Evolutionary conservation across 2,113 vertebrate genomes (phyloP).

Genomic region (Vidua chalybeata): DNA sequence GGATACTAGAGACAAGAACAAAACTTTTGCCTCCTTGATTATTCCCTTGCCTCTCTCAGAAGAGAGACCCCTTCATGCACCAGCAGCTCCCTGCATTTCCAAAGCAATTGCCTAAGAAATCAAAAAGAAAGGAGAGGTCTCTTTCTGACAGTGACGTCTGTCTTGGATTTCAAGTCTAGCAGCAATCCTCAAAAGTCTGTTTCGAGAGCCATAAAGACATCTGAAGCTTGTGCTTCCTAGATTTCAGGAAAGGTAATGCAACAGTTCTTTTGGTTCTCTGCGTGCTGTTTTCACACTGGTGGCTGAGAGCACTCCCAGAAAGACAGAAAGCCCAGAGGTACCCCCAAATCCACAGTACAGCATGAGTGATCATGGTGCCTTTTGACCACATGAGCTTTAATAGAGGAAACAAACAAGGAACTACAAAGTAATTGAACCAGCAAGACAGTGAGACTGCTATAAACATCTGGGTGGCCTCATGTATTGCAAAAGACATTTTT

Average conservation of each 20-base stretch:
- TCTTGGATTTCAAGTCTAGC: neutral
- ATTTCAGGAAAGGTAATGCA: neutral
- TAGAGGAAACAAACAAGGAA: neutral
- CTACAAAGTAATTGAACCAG: neutral
- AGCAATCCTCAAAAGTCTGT: neutral
- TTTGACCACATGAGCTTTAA: neutral
- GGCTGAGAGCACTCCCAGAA: neutral
- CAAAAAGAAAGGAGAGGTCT: neutral
- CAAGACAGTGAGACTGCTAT: neutral
- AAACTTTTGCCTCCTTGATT: neutral
- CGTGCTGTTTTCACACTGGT: neutral
- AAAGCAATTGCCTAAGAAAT: neutral
- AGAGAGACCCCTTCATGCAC: neutral
- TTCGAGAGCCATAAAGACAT: neutral
- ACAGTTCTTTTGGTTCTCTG: neutral
- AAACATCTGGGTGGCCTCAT: neutral
- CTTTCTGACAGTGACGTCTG: neutral
- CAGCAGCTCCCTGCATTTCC: neutral
- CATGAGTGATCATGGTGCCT: fast-evolving
- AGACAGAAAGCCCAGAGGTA: neutral
- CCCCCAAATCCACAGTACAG: neutral
- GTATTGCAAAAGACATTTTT: neutral
- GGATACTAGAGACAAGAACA: neutral
- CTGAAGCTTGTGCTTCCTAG: neutral
- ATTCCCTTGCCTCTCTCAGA: neutral